These are phyloP conservation scores for Eupithecia tripunctaria DNA, from an alignment of 2,888 invertebrate genomes.

Conservation along the genomic window DNA sequence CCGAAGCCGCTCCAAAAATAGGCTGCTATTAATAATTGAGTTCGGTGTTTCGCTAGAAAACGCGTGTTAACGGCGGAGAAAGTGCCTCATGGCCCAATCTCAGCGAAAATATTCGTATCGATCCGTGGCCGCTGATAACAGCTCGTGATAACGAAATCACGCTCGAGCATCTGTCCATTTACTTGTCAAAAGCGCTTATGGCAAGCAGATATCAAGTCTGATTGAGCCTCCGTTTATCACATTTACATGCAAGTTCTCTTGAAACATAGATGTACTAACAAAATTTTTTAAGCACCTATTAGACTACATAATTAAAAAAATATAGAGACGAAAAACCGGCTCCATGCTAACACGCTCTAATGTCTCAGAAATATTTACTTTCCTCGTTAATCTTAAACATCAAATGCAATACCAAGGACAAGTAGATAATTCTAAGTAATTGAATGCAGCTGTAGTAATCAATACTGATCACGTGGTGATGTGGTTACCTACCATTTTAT, in stretches of 20 bases:
- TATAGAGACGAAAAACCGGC: background rate
- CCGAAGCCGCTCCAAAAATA: slow-evolving; percentile 84
- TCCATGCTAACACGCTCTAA: background rate
- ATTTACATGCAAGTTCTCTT: background rate
- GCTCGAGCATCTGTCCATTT: slow-evolving; percentile 54
- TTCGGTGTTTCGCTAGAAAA: slow-evolving; percentile 85
- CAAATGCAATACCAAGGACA: background rate
- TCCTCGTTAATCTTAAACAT: background rate
- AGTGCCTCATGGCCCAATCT: slow-evolving; percentile 85
- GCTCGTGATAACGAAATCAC: slow-evolving; percentile 73
- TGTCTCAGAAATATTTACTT: background rate
- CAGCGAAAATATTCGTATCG: slow-evolving; percentile 79
- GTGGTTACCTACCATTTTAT: slow-evolving; percentile 28
- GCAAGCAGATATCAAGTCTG: background rate
- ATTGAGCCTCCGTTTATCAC: background rate
- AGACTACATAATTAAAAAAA: background rate
- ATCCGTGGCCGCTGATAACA: slow-evolving; percentile 72
- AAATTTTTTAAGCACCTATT: background rate
- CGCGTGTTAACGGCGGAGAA: slow-evolving; percentile 86
- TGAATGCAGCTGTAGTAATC: background rate
- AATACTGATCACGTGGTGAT: slow-evolving; percentile 12
- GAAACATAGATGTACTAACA: background rate
- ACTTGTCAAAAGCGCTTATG: slow-evolving; percentile 45
- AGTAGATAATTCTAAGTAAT: background rate
- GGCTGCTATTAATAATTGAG: slow-evolving; percentile 85